A percentile compares a stretch with the other conserved stretches of the same genome.
phyloP scores from a whole-genome alignment of 2,113 vertebrate species.

The Podarcis muralis region DNA sequence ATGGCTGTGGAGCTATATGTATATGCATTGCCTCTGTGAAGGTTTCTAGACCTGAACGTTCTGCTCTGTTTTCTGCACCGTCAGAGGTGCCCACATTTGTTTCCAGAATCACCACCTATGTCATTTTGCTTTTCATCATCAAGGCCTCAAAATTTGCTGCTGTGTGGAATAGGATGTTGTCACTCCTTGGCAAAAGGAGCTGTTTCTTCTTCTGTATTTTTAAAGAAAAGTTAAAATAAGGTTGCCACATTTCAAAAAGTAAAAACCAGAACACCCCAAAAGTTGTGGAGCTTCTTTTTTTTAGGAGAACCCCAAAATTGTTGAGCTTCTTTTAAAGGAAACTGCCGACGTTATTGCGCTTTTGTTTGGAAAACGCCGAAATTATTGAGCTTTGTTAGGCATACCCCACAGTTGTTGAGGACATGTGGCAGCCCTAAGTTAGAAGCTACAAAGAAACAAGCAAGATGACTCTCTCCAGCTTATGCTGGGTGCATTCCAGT shows the following conservation, averaged over 20 bases:
- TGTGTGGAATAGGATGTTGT: neutral
- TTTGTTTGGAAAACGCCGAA: no score
- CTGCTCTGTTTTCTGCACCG: neutral
- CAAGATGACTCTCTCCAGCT: neutral
- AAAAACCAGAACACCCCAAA: neutral
- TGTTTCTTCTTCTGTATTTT: neutral
- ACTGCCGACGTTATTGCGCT: no score
- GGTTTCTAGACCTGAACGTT: neutral
- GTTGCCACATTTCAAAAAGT: neutral
- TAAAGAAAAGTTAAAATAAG: no score
- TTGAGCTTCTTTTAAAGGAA: no score
- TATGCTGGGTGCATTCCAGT: neutral
- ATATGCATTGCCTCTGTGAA: neutral
- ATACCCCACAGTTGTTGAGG: no score
- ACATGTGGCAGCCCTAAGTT: no score
- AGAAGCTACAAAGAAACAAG: neutral
- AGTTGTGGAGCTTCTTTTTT: no score
- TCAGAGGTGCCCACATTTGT: neutral
- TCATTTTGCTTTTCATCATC: neutral
- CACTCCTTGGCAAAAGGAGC: neutral
- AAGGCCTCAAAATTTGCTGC: neutral
- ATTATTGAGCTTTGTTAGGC: no score
- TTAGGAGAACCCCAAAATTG: no score
- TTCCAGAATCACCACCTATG: neutral
- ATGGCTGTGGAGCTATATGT: neutral